Evolutionary conservation across 2,797 vertebrate species (phyloP), one percentile per base, ranked within the genome.

Genomic region (Melopsittacus undulatus): DNA sequence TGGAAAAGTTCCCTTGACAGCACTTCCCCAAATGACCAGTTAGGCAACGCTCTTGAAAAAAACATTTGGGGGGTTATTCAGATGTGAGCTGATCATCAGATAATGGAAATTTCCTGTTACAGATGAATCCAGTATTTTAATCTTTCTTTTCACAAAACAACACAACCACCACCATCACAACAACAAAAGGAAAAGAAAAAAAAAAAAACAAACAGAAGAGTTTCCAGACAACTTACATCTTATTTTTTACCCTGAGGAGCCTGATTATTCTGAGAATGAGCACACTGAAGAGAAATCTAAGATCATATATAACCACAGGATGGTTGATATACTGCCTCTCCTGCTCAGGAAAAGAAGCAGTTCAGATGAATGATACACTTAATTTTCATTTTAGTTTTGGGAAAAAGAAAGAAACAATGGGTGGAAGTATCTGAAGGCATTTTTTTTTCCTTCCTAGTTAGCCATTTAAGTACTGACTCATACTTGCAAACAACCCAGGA

Each of bases 401-500:
- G 8, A 1, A 43, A 64, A 64, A 52, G 14, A 24, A 56, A 42
- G 11, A 14, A 67, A 1, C 1, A 49, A 38, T 21, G 1, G 13
- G 1, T 49, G 7, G 14, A 67, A 63, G 36, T 42, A 61, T 30
- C 1, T 2, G 12, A 68, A 62, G 56, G 7, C 6, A 2, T 24
- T 22, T 51, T 56, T 26, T 68, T 42, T 49, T 36, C 91, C 13
- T 30, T 2, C 1, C 14, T 17, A 26, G 3, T 21, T 72, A 63
- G 4, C 21, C 6, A 38, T 52, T 64, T 73, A 56, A 86, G 5
- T 4, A 10, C 11, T 49, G 48, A 67, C 46, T n/a, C 4, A 32
- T 70, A 3, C 38, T 14, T 34, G 9, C 12, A 89, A 79, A 56
- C 22, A 75, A 7, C 8, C 4, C 2, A 48, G 8, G 5, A 45